Evolutionary conservation across 2,113 vertebrate genomes (phyloP).

Genomic region (Sciurus niger): DNA sequence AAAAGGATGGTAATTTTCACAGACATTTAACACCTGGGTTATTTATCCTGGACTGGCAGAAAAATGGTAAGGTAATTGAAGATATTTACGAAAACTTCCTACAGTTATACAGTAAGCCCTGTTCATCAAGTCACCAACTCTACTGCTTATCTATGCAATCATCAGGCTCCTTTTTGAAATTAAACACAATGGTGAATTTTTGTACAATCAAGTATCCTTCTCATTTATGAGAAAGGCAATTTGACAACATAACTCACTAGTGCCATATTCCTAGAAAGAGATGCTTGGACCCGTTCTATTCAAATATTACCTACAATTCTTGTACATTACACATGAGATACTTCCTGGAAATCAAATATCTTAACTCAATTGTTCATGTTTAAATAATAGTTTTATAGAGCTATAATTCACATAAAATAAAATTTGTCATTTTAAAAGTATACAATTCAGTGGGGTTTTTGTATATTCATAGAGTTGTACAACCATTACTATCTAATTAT

Average conservation of each 20-base stretch:
- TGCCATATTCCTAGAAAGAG: neutral
- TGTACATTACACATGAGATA: conserved; percentile 25
- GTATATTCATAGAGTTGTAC: neutral
- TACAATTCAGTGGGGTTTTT: neutral
- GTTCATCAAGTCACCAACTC: neutral
- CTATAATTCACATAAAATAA: neutral
- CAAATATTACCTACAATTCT: neutral
- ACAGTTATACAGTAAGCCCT: neutral
- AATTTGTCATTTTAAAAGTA: neutral
- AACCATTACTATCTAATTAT: neutral
- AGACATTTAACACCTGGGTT: conserved; percentile 34
- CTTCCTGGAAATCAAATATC: conserved; percentile 4
- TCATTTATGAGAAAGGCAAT: neutral
- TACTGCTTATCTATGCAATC: conserved; percentile 20
- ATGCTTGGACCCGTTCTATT: neutral
- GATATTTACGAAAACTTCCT: neutral
- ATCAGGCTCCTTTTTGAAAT: neutral
- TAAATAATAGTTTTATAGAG: neutral
- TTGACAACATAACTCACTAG: neutral
- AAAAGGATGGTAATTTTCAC: conserved; percentile 35
- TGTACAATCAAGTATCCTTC: neutral
- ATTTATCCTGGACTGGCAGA: conserved; percentile 4
- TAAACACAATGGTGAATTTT: neutral
- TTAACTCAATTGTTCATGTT: neutral
- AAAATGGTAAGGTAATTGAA: neutral